phyloP scores from a whole-genome alignment of 2,888 invertebrate species.

The Rhamnusium bicolor region DNA sequence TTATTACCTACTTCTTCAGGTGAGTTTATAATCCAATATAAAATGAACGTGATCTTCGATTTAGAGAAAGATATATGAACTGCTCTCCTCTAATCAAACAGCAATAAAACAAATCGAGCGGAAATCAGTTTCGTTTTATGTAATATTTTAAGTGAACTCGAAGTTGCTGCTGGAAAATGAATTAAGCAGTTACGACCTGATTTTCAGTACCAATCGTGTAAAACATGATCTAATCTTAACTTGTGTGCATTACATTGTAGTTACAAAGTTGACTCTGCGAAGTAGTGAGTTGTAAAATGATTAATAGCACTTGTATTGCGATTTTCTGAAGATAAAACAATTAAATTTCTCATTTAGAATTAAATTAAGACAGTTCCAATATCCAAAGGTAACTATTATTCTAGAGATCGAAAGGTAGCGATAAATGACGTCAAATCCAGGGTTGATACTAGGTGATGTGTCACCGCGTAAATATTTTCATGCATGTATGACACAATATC shows the following conservation, averaged over 20 bases:
- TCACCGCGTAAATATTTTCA: too few species aligned
- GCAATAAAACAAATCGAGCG: too few species aligned
- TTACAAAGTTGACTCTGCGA: background rate
- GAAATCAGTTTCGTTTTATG: too few species aligned
- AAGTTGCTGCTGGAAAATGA: background rate
- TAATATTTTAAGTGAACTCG: background rate
- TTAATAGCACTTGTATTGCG: background rate
- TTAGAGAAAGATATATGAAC: too few species aligned
- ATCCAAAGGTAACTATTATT: background rate
- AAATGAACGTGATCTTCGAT: too few species aligned
- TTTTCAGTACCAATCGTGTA: background rate
- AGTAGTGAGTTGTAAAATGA: background rate
- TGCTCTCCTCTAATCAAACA: too few species aligned
- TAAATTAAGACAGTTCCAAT: background rate
- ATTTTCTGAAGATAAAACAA: background rate
- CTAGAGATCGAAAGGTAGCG: too few species aligned
- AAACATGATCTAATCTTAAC: background rate
- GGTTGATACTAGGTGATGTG: too few species aligned
- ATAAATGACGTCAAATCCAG: too few species aligned
- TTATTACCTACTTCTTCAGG: too few species aligned
- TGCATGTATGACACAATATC: too few species aligned
- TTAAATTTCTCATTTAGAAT: slow-evolving; percentile 6
- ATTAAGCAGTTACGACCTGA: background rate
- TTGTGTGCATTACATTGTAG: background rate
- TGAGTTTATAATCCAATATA: too few species aligned